Base-by-base conservation (phyloP, 2,888 invertebrate genomes). In the Bhutanitis thaidina region DNA sequence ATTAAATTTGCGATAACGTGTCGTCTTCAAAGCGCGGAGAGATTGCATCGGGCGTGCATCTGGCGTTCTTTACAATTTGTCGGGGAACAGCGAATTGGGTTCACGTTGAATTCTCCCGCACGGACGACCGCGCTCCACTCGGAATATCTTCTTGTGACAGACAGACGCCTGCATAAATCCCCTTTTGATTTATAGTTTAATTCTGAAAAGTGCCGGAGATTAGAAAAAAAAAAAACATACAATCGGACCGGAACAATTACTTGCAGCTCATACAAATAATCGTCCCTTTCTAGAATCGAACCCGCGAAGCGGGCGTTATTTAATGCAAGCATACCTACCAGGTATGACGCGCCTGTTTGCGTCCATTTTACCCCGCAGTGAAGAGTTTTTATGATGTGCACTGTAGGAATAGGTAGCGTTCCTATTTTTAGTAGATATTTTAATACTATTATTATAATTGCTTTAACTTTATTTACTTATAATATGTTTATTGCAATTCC, bases 231-330 rank as follows among this genome's bases (percentile, higher is more conserved):
- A n/a, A n/a, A n/a, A n/a, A n/a, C n/a, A n/a, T n/a, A n/a, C n/a
- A n/a, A n/a, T n/a, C n/a, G n/a, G n/a, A n/a, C n/a, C n/a, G n/a
- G n/a, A n/a, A n/a, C n/a, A n/a, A n/a, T n/a, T n/a, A n/a, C n/a
- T n/a, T n/a, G n/a, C n/a, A n/a, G n/a, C n/a, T n/a, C n/a, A n/a
- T n/a, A n/a, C n/a, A n/a, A n/a, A n/a, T n/a, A n/a, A n/a, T n/a
- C n/a, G n/a, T n/a, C n/a, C n/a, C n/a, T n/a, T n/a, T n/a, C n/a
- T n/a, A n/a, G n/a, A n/a, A n/a, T n/a, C n/a, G n/a, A n/a, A n/a
- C n/a, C 57, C 50, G 36, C 48, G 52, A 56, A 56, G 68, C 75
- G 73, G 74, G 72, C 53, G 57, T 50, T 51, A 36, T 27, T 35
- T n/a, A 36, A 40, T 36, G 45, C 13, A 13, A 38, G 30, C 32